Evolutionary conservation across 2,888 invertebrate genomes (phyloP), one percentile per base, ranked within the genome.

Genomic region (Pollenia labialis): DNA sequence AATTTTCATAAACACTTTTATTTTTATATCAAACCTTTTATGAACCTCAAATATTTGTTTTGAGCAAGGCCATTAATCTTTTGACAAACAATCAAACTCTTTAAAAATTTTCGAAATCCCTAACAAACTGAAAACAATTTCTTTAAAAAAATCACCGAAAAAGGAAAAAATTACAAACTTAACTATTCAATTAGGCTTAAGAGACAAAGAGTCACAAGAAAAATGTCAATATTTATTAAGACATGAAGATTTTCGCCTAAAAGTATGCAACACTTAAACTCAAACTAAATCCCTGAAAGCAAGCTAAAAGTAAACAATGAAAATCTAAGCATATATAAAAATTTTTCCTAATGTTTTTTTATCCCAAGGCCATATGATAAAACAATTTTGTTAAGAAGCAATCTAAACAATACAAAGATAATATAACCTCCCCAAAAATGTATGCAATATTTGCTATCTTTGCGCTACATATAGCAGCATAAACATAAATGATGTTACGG

Each of bases 171-270:
- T 76, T 40, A 64, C 42, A 71, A 56, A 48, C 71, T 44, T 64
- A 71, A 75, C 64, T 42, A 71, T 76, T 71, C 71, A 62, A 77
- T 83, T 83, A 83, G 56, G 40, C 54, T 71, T 48, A 71, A 71
- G 50, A 56, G 1, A 64, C 1, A 64, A 52, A 12, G 11, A 14
- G 12, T 11, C 9, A 54, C 12, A 23, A 7, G 7, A 8, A 42
- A 64, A 64, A 12, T 2, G 23, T 40, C 23, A 71, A 76, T 52
- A 76, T 71, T 69, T 32, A 62, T 48, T 12, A 82, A 32, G 32
- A 42, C 1, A 44, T 23, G 7, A 10, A 16, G 6, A n/a, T n/a
- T 32, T 4, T 10, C 9, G 52, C 76, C 60, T 7, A 64, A 71
- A 71, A 56, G n/a, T 71, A 83, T 64, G 64, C 64, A 71, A 77